These are phyloP conservation scores for Diarsia brunnea DNA, from an alignment of 2,888 invertebrate genomes.

Conservation along the genomic window DNA sequence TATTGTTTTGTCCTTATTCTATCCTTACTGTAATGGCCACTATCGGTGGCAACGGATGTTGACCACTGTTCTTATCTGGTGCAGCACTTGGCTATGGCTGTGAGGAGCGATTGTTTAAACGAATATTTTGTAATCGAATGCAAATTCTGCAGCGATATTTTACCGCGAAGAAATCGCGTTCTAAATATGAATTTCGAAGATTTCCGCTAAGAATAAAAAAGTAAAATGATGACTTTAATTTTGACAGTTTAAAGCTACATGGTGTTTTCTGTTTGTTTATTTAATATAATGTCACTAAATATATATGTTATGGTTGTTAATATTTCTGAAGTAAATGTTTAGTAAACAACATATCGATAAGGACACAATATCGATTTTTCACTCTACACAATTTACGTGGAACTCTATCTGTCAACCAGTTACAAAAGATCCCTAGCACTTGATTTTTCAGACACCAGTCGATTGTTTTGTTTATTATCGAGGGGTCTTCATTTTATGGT, in stretches of 20 bases:
- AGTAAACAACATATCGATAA: conserved; percentile 28
- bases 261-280: neutral
- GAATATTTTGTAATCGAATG: conserved; percentile 59
- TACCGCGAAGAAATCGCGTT: conserved; percentile 1
- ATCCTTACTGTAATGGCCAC: conserved; percentile 69
- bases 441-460: neutral
- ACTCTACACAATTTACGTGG: conserved; percentile 16
- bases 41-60: conserved; percentile 80
- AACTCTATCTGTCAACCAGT: conserved; percentile 39
- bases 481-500: conserved; percentile 12
- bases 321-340: neutral
- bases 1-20: conserved; percentile 74
- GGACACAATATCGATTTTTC: conserved; percentile 17
- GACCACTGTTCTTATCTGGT: conserved; percentile 81
- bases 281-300: neutral
- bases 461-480: conserved; percentile 36
- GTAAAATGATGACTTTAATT: neutral
- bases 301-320: neutral
- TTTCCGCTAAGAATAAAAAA: neutral
- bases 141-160: conserved; percentile 27
- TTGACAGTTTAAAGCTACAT: neutral
- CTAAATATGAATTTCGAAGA: conserved; percentile 18
- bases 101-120: conserved; percentile 65
- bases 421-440: conserved; percentile 19
- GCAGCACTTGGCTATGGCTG: conserved; percentile 55